Evolutionary conservation across 1,140 invertebrate genomes (phyloP).

Genomic region (Wasmannia auropunctata): DNA sequence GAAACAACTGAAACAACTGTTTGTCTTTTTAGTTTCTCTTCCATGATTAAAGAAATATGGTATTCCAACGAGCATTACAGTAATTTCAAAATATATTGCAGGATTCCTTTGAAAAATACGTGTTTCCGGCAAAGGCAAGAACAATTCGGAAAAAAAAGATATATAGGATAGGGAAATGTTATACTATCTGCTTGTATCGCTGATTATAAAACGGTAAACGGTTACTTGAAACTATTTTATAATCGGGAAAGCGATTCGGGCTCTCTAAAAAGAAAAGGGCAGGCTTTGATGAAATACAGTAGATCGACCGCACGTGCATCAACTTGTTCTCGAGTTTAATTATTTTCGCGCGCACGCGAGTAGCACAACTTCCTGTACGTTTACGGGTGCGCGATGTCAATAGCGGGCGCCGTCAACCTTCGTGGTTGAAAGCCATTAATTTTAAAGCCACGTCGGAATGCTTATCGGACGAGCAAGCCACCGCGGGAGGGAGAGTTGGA

Average conservation of each 20-base stretch:
- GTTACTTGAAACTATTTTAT: not conserved
- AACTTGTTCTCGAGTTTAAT: slow-evolving; percentile 51
- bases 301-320: slow-evolving; percentile 12
- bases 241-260: not conserved
- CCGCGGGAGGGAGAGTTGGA: slow-evolving; percentile 12
- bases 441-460: slow-evolving; percentile 54
- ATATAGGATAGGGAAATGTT: not conserved
- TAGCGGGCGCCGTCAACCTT: slow-evolving; percentile 39
- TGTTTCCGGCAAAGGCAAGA: not conserved
- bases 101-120: not conserved
- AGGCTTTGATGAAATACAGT: slow-evolving; percentile 17
- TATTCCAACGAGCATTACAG: not conserved
- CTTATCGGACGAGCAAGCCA: slow-evolving; percentile 45
- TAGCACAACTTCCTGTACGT: slow-evolving; percentile 34
- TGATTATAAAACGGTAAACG: not conserved
- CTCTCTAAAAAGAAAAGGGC: not conserved
- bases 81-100: slow-evolving; percentile 3
- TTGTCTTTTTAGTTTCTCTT: not conserved
- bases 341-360: slow-evolving; percentile 53
- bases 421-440: slow-evolving; percentile 58
- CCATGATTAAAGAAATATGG: not conserved
- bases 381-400: slow-evolving; percentile 47
- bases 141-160: not conserved
- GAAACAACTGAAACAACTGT: not conserved
- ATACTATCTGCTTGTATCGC: not conserved